Conservation (phyloP, 2,113 vertebrate species). For the Gymnobelideus leadbeateri region DNA sequence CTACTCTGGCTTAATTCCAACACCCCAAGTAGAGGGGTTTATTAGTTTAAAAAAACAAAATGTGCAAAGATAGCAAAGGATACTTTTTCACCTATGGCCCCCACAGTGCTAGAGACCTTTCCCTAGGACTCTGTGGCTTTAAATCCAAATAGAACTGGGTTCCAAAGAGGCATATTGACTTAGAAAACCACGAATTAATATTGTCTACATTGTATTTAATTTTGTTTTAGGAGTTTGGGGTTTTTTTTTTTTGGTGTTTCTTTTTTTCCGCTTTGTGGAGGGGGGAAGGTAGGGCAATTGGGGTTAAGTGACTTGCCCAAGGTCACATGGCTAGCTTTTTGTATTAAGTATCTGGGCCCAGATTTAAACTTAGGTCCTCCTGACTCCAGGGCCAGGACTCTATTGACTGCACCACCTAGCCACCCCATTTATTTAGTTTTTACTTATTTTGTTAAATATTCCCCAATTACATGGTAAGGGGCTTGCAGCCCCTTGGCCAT, state of each 20-base stretch:
- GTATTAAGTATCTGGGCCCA: too few species aligned
- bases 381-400: too few species aligned
- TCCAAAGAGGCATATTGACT: neutral
- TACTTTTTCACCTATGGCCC: neutral
- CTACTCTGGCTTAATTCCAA: slow-evolving; percentile 61
- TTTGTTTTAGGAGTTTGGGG: neutral
- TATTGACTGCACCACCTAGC: too few species aligned
- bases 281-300: too few species aligned
- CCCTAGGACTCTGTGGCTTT: neutral
- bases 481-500: neutral
- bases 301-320: too few species aligned
- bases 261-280: too few species aligned
- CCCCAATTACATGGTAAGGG: neutral
- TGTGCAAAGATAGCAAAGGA: slow-evolving; percentile 59
- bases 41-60: slow-evolving; percentile 68
- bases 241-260: too few species aligned
- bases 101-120: neutral
- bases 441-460: neutral
- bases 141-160: neutral
- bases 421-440: neutral
- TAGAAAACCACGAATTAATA: neutral
- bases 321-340: too few species aligned
- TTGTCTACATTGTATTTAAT: neutral
- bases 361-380: too few species aligned
- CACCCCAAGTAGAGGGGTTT: slow-evolving; percentile 62